phyloP scores from a whole-genome alignment of 2,797 vertebrate species.

The Australoheros facetus region DNA sequence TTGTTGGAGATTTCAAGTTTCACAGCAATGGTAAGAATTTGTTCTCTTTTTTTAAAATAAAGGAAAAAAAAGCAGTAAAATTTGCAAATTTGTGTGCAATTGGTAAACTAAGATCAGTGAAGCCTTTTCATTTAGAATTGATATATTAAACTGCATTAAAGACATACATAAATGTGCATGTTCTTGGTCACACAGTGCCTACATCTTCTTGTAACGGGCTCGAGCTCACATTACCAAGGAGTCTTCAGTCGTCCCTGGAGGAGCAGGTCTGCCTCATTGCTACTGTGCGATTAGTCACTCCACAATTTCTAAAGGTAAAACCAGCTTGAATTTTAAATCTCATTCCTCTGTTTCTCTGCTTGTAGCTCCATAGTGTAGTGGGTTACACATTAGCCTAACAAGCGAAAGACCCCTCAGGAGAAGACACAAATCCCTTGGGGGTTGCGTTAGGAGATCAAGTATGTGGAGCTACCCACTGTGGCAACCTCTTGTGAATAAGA shows the following conservation, averaged over 20 bases:
- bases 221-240: conserved; percentile 81
- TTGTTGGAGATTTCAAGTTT: conserved; percentile 91
- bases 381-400: neutral
- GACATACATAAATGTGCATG: neutral
- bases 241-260: conserved; percentile 86
- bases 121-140: too few relatives aligned
- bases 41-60: neutral
- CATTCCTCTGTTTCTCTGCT: neutral
- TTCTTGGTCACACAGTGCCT: conserved; percentile 81
- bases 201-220: conserved; percentile 86
- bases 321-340: neutral
- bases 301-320: conserved; percentile 87
- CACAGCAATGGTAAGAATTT: conserved; percentile 87
- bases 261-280: conserved; percentile 93
- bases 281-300: conserved; percentile 87
- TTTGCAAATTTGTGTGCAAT: neutral
- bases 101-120: neutral
- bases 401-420: neutral
- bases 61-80: neutral
- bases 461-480: neutral
- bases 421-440: neutral
- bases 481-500: neutral
- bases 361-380: neutral
- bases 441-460: neutral
- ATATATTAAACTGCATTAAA: neutral